Percentiles rank a stretch among this genome's conserved stretches.
These are phyloP conservation scores for Acrobasis repandana DNA, from an alignment of 2,888 invertebrate species.

Conservation along the genomic window DNA sequence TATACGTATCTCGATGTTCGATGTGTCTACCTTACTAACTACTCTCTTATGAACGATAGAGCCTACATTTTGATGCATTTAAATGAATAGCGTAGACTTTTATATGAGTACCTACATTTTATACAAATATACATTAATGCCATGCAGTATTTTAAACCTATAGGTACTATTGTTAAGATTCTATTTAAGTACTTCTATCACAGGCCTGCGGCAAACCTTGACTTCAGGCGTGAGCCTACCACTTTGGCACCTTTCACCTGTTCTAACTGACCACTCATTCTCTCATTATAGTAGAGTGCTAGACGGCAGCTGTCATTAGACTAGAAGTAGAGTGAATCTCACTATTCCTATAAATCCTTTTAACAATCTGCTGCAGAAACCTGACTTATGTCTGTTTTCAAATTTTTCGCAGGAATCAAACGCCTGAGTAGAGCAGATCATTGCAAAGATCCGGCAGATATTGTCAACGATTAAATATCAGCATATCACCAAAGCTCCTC, in stretches of 20 bases:
- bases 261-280: conserved; percentile 50
- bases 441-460: conserved; percentile 91
- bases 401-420: conserved; percentile 89
- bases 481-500: conserved; percentile 80
- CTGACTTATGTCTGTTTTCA: conserved; percentile 68
- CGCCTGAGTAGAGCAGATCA: conserved; percentile 95
- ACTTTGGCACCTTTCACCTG: conserved; percentile 56
- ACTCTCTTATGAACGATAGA: conserved; percentile 74
- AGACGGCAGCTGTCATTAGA: conserved; percentile 65
- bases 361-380: conserved; percentile 55
- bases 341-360: conserved; percentile 44
- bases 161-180: conserved; percentile 46
- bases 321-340: conserved; percentile 61
- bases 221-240: conserved; percentile 46
- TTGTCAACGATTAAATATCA: conserved; percentile 88
- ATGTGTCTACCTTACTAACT: conserved; percentile 41
- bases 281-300: conserved; percentile 63
- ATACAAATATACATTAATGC: conserved; percentile 69
- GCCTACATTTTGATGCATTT: conserved; percentile 80
- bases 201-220: conserved; percentile 50
- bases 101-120: conserved; percentile 72
- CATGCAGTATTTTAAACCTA: conserved; percentile 72
- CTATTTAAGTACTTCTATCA: conserved; percentile 48
- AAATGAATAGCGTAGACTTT: conserved; percentile 71
- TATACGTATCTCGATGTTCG: conserved; percentile 60